These are phyloP conservation scores for Heterotis niloticus DNA, from an alignment of 2,113 vertebrate species.

Conservation along the genomic window DNA sequence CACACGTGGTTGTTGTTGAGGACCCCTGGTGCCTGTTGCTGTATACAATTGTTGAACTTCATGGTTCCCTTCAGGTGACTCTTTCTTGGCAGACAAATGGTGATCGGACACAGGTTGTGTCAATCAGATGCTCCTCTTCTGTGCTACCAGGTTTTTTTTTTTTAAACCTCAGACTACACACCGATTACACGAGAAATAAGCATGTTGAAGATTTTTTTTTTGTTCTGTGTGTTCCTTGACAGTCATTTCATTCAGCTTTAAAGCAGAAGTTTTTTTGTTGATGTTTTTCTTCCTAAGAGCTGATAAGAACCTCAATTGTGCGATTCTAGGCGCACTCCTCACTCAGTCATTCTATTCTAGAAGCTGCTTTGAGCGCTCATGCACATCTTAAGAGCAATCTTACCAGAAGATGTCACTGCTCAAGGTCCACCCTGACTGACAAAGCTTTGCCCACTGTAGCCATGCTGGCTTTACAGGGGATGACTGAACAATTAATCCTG, in stretches of 20 bases:
- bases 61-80: slow-evolving; percentile 51
- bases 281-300: background rate
- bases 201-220: background rate
- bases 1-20: slow-evolving; percentile 43
- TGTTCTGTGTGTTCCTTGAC: background rate
- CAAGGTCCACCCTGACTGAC: background rate
- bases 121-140: background rate
- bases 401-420: slow-evolving; percentile 29
- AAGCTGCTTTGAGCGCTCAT: slow-evolving; percentile 33
- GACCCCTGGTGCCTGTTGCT: slow-evolving; percentile 32
- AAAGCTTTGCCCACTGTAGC: slow-evolving; percentile 40
- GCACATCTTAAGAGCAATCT: slow-evolving; percentile 43
- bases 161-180: background rate
- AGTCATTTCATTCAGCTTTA: background rate
- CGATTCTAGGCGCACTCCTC: slow-evolving; percentile 26
- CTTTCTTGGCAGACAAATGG: slow-evolving; percentile 15
- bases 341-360: slow-evolving; percentile 45
- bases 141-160: background rate
- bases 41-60: slow-evolving; percentile 52
- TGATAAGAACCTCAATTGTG: background rate
- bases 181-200: background rate
- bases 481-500: slow-evolving; percentile 18
- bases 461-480: slow-evolving; percentile 25
- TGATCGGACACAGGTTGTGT: slow-evolving; percentile 24
- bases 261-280: background rate